Evolutionary conservation across 2,113 vertebrate genomes (phyloP).

Genomic region (Rhinopithecus roxellana): DNA sequence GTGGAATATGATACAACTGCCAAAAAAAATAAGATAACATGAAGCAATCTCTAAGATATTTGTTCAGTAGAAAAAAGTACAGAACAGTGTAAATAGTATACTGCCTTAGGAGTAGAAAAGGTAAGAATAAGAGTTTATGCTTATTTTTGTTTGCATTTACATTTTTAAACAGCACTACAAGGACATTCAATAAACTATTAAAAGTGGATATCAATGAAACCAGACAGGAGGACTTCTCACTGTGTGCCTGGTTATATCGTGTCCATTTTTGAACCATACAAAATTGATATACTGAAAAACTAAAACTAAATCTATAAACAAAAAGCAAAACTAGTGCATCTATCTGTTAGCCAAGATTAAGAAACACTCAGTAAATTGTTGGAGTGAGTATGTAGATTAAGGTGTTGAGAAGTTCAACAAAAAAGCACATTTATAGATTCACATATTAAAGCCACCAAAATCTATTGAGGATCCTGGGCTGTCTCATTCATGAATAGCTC

Average conservation of each 20-base stretch:
- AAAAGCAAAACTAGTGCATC: neutral
- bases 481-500: no score
- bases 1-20: neutral
- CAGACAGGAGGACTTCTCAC: neutral
- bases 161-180: neutral
- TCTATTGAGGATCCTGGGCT: neutral
- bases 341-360: neutral
- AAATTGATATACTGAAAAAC: neutral
- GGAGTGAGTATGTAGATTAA: neutral
- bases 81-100: neutral
- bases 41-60: neutral
- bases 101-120: neutral
- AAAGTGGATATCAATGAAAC: neutral
- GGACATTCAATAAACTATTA: neutral
- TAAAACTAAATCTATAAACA: neutral
- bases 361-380: neutral
- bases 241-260: neutral
- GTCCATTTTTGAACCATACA: neutral
- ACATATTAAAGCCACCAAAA: neutral
- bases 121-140: neutral
- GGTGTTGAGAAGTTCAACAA: neutral
- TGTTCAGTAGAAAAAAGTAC: neutral
- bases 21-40: neutral
- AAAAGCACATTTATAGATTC: neutral
- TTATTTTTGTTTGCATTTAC: neutral